A percentile compares a stretch with the other conserved stretches of the same genome.
phyloP scores from a whole-genome alignment of 2,888 invertebrate species.

The Liopterus haemorrhoidalis region DNA sequence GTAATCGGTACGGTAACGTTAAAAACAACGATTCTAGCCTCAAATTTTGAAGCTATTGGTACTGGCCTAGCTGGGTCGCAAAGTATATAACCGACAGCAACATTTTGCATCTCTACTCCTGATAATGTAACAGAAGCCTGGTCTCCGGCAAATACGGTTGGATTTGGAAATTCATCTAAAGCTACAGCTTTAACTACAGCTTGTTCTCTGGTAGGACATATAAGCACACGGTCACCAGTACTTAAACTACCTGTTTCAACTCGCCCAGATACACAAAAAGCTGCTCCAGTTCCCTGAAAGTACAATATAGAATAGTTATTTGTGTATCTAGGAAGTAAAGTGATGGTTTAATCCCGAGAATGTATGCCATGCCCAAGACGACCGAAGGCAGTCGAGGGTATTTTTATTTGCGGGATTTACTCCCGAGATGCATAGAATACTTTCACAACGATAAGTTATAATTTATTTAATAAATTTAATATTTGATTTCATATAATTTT shows the following conservation, averaged over 20 bases:
- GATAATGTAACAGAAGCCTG: slow-evolving; percentile 77
- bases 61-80: slow-evolving; percentile 78
- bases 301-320: not conserved
- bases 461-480: too few relatives aligned
- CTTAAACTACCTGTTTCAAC: slow-evolving; percentile 87
- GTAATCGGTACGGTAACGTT: slow-evolving; percentile 87
- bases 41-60: slow-evolving; percentile 73
- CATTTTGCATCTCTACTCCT: slow-evolving; percentile 77
- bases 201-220: slow-evolving; percentile 78
- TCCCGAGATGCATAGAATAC: too few relatives aligned
- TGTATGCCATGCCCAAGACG: too few relatives aligned
- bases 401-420: too few relatives aligned
- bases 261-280: slow-evolving; percentile 83
- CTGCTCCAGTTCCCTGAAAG: slow-evolving; percentile 69
- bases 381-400: too few relatives aligned
- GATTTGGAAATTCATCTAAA: slow-evolving; percentile 66
- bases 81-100: slow-evolving; percentile 79
- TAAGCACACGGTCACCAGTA: slow-evolving; percentile 77
- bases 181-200: slow-evolving; percentile 72
- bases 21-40: slow-evolving; percentile 91
- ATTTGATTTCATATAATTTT: too few relatives aligned
- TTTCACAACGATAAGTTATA: too few relatives aligned
- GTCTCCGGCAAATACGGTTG: slow-evolving; percentile 89
- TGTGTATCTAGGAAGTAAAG: too few relatives aligned
- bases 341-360: too few relatives aligned